phyloP scores from a whole-genome alignment of 2,113 vertebrate genomes.

The Drymodes brunneopygia region DNA sequence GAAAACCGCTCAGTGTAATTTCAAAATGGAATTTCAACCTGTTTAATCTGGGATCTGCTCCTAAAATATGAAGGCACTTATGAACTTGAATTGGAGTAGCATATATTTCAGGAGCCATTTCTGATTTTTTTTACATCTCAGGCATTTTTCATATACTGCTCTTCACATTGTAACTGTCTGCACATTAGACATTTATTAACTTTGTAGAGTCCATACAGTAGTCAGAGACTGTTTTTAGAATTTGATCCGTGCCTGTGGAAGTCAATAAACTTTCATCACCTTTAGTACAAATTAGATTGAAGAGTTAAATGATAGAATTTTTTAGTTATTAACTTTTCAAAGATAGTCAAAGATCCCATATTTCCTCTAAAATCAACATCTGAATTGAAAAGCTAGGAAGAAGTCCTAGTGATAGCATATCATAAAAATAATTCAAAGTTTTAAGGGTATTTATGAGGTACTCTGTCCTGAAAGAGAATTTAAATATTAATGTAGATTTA shows the following conservation, averaged over 20 bases:
- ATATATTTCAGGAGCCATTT: neutral
- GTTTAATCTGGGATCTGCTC: neutral
- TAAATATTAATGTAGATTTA: neutral
- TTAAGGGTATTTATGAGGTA: neutral
- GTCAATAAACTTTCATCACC: constrained; percentile 40
- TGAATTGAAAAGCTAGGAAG: neutral
- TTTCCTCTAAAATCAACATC: neutral
- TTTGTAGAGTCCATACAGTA: constrained; percentile 32
- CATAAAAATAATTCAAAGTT: neutral
- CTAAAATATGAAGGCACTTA: neutral
- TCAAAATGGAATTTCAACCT: neutral
- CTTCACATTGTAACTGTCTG: neutral
- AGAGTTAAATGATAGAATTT: neutral
- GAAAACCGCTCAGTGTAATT: neutral
- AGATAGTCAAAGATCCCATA: neutral
- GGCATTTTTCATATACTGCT: neutral
- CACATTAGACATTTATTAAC: constrained; percentile 52
- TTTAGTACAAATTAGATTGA: neutral
- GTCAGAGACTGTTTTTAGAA: constrained; percentile 9
- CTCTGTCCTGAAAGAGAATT: neutral
- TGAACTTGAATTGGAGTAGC: neutral
- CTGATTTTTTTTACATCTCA: neutral
- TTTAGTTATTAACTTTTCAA: constrained; percentile 18
- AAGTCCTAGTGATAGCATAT: neutral
- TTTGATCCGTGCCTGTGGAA: constrained; percentile 36